A percentile compares a stretch with the other conserved stretches of the same genome.
Evolutionary conservation across 2,888 invertebrate species (phyloP).

Genomic region (Microdon myrmicae): DNA sequence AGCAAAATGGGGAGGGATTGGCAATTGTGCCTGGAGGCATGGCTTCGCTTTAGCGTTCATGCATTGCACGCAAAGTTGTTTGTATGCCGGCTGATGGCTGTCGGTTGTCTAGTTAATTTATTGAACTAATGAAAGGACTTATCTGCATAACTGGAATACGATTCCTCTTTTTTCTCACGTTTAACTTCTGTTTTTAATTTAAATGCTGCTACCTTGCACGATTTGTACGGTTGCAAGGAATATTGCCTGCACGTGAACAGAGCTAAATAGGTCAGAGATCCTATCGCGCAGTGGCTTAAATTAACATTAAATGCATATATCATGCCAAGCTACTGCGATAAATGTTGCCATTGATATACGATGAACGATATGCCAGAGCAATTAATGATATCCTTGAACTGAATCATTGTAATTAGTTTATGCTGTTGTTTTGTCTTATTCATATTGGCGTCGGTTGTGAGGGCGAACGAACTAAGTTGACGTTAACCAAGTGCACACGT

Average conservation of each 20-base stretch:
- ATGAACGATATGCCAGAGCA: constrained; percentile 17
- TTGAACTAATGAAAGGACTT: constrained; percentile 37
- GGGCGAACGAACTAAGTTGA: constrained; percentile 1
- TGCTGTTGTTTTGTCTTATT: neutral
- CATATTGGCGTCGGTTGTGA: constrained; percentile 9
- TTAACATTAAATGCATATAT: constrained; percentile 24
- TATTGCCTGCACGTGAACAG: constrained; percentile 5
- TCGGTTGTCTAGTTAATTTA: constrained; percentile 34
- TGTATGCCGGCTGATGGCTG: constrained; percentile 4
- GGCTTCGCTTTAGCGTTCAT: no score
- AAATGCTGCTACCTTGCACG: neutral
- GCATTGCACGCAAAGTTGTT: constrained; percentile 12
- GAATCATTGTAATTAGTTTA: neutral
- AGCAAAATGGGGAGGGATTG: no score
- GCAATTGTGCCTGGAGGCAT: no score
- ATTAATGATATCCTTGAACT: constrained; percentile 24
- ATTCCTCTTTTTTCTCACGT: neutral
- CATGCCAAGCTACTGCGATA: constrained; percentile 6
- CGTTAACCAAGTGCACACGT: neutral
- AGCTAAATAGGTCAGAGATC: constrained; percentile 36
- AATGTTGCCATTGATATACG: constrained; percentile 25
- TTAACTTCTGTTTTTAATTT: constrained; percentile 6
- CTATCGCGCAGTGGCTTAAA: constrained; percentile 30
- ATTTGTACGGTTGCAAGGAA: constrained; percentile 4
- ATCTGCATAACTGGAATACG: constrained; percentile 11